Evolutionary conservation across 2,888 invertebrate genomes (phyloP).

Genomic region (Sarcophaga carnaria): DNA sequence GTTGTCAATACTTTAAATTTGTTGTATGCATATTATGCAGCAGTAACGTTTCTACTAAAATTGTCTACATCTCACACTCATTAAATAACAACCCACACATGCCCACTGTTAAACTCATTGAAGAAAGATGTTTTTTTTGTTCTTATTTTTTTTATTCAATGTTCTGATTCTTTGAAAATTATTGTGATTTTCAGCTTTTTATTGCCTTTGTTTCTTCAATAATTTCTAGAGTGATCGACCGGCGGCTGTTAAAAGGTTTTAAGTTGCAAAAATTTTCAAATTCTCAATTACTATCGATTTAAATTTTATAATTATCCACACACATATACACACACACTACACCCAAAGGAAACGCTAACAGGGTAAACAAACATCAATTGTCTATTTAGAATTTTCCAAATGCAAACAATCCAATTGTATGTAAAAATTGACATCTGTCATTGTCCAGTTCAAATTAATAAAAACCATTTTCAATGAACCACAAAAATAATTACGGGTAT

Average conservation of each 20-base stretch:
- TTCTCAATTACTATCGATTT: background rate
- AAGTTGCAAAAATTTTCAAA: no score
- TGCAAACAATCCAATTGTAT: background rate
- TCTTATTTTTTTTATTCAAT: conserved; percentile 19
- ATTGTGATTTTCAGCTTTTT: background rate
- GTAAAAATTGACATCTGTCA: no score
- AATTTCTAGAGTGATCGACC: conserved; percentile 3
- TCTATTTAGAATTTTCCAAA: no score
- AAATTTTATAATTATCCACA: background rate
- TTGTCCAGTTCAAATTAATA: no score
- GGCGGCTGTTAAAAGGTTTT: conserved; percentile 2
- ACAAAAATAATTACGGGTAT: no score
- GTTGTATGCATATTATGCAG: conserved; percentile 36
- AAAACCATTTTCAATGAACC: no score
- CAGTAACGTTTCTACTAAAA: conserved; percentile 37
- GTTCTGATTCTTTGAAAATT: background rate
- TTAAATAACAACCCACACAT: conserved; percentile 47
- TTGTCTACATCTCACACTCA: background rate
- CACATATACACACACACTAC: no score
- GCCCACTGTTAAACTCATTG: conserved; percentile 35
- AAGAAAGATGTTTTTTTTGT: conserved; percentile 15
- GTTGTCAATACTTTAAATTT: background rate
- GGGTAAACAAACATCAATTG: no score
- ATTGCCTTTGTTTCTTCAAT: background rate
- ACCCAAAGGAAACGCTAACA: no score